Evolutionary conservation across 2,113 vertebrate genomes (phyloP), one percentile per base, ranked within the genome.

Genomic region (Vanacampus margaritifer): DNA sequence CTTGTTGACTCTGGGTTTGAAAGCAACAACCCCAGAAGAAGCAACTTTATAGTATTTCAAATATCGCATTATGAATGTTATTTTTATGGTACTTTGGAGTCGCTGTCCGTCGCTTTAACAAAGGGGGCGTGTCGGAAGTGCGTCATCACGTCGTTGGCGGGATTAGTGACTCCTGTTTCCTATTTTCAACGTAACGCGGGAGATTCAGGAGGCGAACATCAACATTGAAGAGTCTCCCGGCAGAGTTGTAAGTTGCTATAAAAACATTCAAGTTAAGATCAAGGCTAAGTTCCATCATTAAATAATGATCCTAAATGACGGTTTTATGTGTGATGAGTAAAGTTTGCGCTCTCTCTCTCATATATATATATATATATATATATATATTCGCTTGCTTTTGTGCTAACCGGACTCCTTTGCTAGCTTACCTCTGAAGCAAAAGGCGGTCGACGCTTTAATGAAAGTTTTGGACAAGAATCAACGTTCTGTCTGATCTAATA

Each of bases 181-280:
- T 76, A 69, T 86, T 84, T 86, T 81, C 26, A 70, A 80, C 70
- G 54, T 65, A 78, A 83, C 89, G 90, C 90, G 89, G 88, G 90
- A 91, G 79, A 76, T 85, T 70, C 11, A 60, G 71, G 41, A 46
- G 61, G 9, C 10, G 23, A 35, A 51, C 10, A 36, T 0, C 46
- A 4, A 36, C 48, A 23, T 21, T 10, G 57, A 0, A 26, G 21
- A 46, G 41, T 9, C n/a, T 12, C 0, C n/a, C 3, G 41, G 14
- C 11, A 21, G 54, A 68, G 53, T 6, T 74, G 73, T 76, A 64
- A 69, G 81, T 72, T 10, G 5, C 6, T 2, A 13, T 3, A 24
- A 35, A n/a, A 48, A 37, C 19, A 53, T 5, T 51, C 1, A n/a
- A n/a, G 8, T 45, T 4, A 32, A 32, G n/a, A 2, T 32, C 28